Conservation (phyloP, 2,888 invertebrate species). For the Leptinotarsa rubiginosa region DNA sequence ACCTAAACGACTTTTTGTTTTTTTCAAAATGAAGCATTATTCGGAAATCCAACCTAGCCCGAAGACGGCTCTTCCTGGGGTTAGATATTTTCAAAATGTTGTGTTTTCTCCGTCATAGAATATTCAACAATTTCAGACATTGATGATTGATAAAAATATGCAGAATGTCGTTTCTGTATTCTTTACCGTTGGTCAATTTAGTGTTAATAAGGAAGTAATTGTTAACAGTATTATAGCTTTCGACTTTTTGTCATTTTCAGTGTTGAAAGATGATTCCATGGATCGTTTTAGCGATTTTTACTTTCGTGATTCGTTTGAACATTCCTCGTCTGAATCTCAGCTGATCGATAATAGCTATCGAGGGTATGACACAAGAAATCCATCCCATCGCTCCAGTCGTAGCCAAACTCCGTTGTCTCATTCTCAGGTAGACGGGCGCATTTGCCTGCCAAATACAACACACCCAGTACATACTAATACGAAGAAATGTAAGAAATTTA, state of each 20-base stretch:
- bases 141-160: not conserved
- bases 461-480: constrained; percentile 40
- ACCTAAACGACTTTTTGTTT: too few relatives aligned
- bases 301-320: constrained; percentile 81
- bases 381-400: constrained; percentile 67
- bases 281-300: constrained; percentile 75
- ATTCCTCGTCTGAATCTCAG: constrained; percentile 84
- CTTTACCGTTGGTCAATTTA: not conserved
- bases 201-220: not conserved
- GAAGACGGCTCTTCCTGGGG: too few relatives aligned
- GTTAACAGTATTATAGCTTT: not conserved
- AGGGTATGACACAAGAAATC: constrained; percentile 63
- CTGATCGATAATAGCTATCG: constrained; percentile 68
- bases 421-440: constrained; percentile 63
- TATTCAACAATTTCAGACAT: too few relatives aligned
- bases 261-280: constrained; percentile 65
- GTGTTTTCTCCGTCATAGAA: too few relatives aligned
- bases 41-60: too few relatives aligned
- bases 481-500: constrained; percentile 69
- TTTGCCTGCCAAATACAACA: constrained; percentile 58
- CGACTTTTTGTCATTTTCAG: constrained; percentile 50
- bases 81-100: too few relatives aligned
- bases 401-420: constrained; percentile 67
- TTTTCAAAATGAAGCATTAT: too few relatives aligned
- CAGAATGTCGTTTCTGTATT: not conserved